These are phyloP conservation scores for Sebastes reedi DNA, from an alignment of 2,797 vertebrate species.

Conservation along the genomic window DNA sequence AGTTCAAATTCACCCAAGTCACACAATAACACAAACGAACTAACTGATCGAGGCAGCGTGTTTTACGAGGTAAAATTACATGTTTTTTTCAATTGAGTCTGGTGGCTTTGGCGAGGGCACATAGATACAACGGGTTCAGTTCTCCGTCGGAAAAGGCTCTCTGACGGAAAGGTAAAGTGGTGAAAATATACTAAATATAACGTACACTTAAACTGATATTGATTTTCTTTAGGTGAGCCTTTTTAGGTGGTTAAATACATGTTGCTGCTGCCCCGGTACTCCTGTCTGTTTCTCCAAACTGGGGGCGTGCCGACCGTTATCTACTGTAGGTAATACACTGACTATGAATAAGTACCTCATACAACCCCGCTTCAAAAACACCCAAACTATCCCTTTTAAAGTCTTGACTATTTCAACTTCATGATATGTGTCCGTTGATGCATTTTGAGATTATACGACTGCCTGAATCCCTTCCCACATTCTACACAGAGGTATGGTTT, in stretches of 20 bases:
- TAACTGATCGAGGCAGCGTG: neutral
- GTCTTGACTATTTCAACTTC: conserved; percentile 23
- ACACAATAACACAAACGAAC: neutral
- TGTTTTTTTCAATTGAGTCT: rapidly evolving
- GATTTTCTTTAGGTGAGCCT: too few species aligned
- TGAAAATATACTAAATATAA: too few species aligned
- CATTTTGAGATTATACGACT: conserved; percentile 80
- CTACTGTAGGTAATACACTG: neutral
- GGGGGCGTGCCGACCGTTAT: too few species aligned
- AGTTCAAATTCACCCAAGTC: too few species aligned
- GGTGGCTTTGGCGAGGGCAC: neutral
- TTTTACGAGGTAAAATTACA: neutral
- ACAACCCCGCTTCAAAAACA: neutral
- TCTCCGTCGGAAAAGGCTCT: too few species aligned
- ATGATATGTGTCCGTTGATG: conserved; percentile 73
- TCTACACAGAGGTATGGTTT: conserved; percentile 72
- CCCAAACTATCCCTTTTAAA: neutral
- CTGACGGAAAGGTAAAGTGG: too few species aligned
- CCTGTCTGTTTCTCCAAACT: too few species aligned
- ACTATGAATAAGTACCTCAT: neutral
- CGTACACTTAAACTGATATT: too few species aligned
- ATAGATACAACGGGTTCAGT: neutral
- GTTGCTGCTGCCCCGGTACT: too few species aligned
- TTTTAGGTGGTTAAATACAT: too few species aligned
- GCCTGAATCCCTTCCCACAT: conserved; percentile 77